Percentiles rank a stretch among this genome's conserved stretches.
These are phyloP conservation scores for Nasonia vitripennis DNA, from an alignment of 1,140 invertebrate species.

Conservation along the genomic window DNA sequence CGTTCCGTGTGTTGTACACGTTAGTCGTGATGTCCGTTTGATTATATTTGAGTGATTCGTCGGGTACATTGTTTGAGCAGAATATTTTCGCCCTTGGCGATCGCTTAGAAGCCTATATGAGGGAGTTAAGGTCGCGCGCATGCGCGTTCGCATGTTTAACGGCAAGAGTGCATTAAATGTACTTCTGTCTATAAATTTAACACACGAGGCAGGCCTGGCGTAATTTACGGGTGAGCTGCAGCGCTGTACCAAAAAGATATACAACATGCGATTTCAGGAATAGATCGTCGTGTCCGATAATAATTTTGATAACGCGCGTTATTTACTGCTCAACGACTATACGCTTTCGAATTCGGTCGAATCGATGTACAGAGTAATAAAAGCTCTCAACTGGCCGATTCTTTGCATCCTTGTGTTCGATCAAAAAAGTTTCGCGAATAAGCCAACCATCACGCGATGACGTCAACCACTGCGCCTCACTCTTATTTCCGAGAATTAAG, in stretches of 20 bases:
- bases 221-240: background rate
- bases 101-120: background rate
- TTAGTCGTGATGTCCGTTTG: background rate
- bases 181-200: background rate
- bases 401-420: background rate
- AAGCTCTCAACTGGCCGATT: too few relatives aligned
- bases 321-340: background rate
- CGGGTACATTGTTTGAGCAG: background rate
- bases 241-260: background rate
- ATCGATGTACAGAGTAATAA: too few relatives aligned
- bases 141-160: background rate
- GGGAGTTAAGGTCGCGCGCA: background rate
- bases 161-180: background rate
- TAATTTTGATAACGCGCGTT: background rate
- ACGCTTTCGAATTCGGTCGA: too few relatives aligned
- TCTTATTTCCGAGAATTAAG: slow-evolving; percentile 49
- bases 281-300: background rate
- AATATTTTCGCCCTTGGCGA: background rate
- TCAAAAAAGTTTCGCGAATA: background rate
- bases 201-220: too few relatives aligned
- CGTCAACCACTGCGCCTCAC: background rate
- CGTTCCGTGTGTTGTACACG: background rate
- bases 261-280: background rate
- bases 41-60: background rate
- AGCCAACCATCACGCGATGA: background rate